These are phyloP conservation scores for Augochlora pura DNA, from an alignment of 1,140 invertebrate species.

Conservation along the genomic window DNA sequence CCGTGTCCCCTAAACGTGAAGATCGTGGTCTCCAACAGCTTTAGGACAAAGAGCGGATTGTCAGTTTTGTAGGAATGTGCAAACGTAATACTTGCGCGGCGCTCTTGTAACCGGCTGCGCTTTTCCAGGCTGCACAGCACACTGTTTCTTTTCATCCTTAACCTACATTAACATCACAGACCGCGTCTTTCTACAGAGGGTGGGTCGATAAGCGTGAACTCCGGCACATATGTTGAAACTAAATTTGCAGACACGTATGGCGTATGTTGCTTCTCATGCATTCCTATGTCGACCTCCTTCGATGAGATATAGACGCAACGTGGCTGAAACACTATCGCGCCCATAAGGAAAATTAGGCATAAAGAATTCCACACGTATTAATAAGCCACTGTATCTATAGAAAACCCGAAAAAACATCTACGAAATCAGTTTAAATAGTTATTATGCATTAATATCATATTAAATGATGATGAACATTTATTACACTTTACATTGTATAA, in stretches of 20 bases:
- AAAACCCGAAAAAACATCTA: too few species aligned
- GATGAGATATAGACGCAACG: not conserved
- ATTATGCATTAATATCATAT: too few species aligned
- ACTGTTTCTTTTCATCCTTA: slow-evolving; percentile 59
- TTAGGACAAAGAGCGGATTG: slow-evolving; percentile 52
- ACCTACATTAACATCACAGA: slow-evolving; percentile 62
- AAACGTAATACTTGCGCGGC: slow-evolving; percentile 48
- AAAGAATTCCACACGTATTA: not conserved
- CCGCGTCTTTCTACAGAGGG: slow-evolving; percentile 43
- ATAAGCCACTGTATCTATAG: too few species aligned
- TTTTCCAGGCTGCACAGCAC: slow-evolving; percentile 37
- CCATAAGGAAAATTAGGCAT: not conserved
- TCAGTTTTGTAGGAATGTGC: slow-evolving; percentile 37
- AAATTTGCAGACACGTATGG: slow-evolving; percentile 54
- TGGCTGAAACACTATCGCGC: not conserved
- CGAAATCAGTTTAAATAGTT: too few species aligned
- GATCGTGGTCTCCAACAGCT: slow-evolving; percentile 27
- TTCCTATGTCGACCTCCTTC: not conserved
- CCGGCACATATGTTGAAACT: slow-evolving; percentile 57
- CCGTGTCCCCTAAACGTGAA: slow-evolving; percentile 25
- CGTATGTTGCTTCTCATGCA: slow-evolving; percentile 39
- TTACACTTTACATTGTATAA: too few species aligned
- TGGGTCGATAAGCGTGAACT: slow-evolving; percentile 64
- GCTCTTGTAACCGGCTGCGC: slow-evolving; percentile 37
- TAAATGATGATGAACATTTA: too few species aligned